phyloP scores from a whole-genome alignment of 1,140 invertebrate species.

The Thaumatotibia leucotreta region DNA sequence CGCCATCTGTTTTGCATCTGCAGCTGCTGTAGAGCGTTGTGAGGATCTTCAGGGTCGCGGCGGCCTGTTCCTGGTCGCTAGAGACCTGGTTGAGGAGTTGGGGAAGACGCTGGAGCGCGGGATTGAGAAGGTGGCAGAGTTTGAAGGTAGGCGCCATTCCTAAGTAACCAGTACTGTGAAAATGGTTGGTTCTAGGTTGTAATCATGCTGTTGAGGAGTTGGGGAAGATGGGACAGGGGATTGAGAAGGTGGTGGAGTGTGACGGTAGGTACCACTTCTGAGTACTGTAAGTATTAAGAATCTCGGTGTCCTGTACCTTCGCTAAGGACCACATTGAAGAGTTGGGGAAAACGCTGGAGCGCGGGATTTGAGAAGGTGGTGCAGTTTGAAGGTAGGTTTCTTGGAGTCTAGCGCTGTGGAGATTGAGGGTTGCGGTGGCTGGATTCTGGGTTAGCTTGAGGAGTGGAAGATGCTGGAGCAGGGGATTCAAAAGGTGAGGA shows the following conservation, averaged over 20 bases:
- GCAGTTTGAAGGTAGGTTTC: conserved; percentile 53
- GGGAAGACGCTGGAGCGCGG: conserved; percentile 43
- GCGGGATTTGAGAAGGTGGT: conserved; percentile 37
- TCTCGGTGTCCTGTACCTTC: conserved; percentile 79
- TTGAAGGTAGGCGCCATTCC: conserved; percentile 49
- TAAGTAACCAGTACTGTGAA: no score
- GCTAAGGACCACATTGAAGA: conserved; percentile 74
- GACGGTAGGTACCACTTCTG: no score
- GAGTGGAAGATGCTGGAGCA: no score
- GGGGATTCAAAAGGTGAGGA: no score
- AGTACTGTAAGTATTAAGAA: conserved; percentile 74
- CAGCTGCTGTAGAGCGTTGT: conserved; percentile 80
- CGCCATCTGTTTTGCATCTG: conserved; percentile 82
- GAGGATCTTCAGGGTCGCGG: conserved; percentile 51
- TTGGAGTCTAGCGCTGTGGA: conserved; percentile 99
- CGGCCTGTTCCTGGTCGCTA: conserved; percentile 81
- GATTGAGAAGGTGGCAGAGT: conserved; percentile 36
- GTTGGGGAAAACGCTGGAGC: no score
- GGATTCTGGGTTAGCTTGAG: no score
- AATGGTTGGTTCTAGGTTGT: no score
- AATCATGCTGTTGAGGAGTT: conserved; percentile 86
- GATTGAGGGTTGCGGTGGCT: no score
- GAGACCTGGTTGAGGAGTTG: conserved; percentile 77
- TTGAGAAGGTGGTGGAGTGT: no score
- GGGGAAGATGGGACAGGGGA: no score